These are phyloP conservation scores for Anguilla anguilla DNA, from an alignment of 2,797 vertebrate genomes.

Conservation along the genomic window DNA sequence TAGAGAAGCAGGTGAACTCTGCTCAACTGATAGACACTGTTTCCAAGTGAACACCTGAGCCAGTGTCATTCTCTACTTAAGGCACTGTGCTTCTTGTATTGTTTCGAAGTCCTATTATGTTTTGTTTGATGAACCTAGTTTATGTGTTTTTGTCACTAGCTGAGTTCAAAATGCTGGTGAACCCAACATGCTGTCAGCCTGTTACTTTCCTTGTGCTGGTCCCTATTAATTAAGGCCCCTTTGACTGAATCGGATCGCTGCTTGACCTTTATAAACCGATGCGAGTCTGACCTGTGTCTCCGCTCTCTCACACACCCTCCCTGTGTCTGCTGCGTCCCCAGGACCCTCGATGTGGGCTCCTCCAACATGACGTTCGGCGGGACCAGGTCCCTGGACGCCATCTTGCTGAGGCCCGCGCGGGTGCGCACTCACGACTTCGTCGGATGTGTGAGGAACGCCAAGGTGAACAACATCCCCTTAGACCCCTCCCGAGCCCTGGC, in stretches of 20 bases:
- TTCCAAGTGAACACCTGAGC: neutral
- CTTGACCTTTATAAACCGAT: neutral
- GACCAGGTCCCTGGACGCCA: slow-evolving; percentile 62
- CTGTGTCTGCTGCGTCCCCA: slow-evolving; percentile 38
- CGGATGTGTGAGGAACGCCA: slow-evolving; percentile 72
- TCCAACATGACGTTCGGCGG: slow-evolving; percentile 73
- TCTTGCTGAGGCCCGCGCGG: slow-evolving; percentile 61
- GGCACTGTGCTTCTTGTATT: neutral
- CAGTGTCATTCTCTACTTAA: neutral
- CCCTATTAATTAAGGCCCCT: neutral
- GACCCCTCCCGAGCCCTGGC: slow-evolving; percentile 61
- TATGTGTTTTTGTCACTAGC: neutral
- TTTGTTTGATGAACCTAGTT: neutral
- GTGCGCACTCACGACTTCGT: slow-evolving; percentile 74
- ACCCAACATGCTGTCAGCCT: neutral
- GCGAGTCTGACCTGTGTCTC: neutral
- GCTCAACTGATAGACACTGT: neutral
- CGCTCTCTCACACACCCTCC: neutral
- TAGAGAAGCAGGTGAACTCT: neutral
- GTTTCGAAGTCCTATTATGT: neutral
- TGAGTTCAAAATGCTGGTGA: neutral
- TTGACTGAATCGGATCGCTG: neutral
- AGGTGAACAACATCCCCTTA: slow-evolving; percentile 68
- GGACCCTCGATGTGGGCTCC: slow-evolving; percentile 70
- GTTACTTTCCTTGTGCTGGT: neutral